A percentile compares a stretch with the other conserved stretches of the same genome.
These are phyloP conservation scores for Drosophila ustulata DNA, from an alignment of 2,888 invertebrate species.

Conservation along the genomic window DNA sequence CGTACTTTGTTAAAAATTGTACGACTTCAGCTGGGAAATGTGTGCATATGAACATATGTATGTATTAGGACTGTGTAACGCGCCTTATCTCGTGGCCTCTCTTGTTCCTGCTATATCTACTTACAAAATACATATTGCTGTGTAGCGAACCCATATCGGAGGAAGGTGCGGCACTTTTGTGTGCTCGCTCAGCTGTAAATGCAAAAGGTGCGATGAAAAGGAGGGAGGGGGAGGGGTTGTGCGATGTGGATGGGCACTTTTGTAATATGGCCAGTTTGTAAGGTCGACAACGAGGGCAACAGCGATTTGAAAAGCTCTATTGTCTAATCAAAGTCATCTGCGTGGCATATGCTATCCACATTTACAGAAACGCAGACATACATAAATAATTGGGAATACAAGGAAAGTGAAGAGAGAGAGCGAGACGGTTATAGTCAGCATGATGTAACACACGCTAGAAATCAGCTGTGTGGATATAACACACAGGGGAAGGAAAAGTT, in stretches of 20 bases:
- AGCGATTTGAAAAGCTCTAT: constrained; percentile 63
- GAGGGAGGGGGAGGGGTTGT: not conserved
- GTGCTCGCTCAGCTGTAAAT: constrained; percentile 50
- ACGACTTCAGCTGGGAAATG: constrained; percentile 46
- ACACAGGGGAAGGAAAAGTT: constrained; percentile 6
- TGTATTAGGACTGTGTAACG: not conserved
- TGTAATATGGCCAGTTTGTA: constrained; percentile 62
- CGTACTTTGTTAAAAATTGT: constrained; percentile 31
- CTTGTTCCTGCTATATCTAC: constrained; percentile 15
- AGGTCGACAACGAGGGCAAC: constrained; percentile 74
- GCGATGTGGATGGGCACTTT: constrained; percentile 5
- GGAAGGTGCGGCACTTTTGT: constrained; percentile 45
- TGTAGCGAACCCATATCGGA: constrained; percentile 30
- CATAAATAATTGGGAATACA: constrained; percentile 48
- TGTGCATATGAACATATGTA: constrained; percentile 3
- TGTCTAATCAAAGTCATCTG: constrained; percentile 66
- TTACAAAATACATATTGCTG: not conserved
- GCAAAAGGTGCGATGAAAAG: constrained; percentile 9
- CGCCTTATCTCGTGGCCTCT: constrained; percentile 41
- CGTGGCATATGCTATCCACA: constrained; percentile 26
- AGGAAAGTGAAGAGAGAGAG: constrained; percentile 23
- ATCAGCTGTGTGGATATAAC: constrained; percentile 34
- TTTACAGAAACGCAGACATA: constrained; percentile 13
- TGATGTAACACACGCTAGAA: constrained; percentile 39
- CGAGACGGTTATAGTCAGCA: constrained; percentile 5